A percentile compares a stretch with the other conserved stretches of the same genome.
Conservation (phyloP, 2,797 vertebrate genomes). For the Chelon auratus region DNA sequence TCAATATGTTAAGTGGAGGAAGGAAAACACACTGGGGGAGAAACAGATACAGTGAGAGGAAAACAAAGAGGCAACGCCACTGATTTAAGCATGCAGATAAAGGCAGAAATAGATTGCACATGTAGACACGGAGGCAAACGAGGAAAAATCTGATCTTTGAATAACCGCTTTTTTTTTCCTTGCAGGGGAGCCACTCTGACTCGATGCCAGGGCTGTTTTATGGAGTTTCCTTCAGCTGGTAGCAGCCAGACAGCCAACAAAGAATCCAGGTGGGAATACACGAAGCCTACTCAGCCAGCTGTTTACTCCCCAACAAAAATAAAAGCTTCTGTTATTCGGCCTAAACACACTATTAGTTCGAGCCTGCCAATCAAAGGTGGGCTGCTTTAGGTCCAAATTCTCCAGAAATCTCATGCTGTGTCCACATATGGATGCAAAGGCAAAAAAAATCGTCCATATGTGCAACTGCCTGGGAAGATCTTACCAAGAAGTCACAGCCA, state of each 20-base stretch:
- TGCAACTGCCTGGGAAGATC: too few relatives aligned
- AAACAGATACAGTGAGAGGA: slow-evolving; percentile 10
- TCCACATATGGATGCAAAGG: too few relatives aligned
- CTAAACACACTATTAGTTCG: slow-evolving; percentile 18
- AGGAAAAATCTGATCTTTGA: slow-evolving; percentile 2
- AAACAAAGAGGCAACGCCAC: slow-evolving; percentile 29
- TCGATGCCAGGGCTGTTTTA: slow-evolving; percentile 34
- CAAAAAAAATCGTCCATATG: too few relatives aligned
- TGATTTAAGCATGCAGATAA: slow-evolving; percentile 31
- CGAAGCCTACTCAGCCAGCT: slow-evolving; percentile 46
- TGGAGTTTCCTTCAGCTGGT: slow-evolving; percentile 55
- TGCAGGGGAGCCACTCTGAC: slow-evolving; percentile 24
- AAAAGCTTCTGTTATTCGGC: slow-evolving; percentile 33
- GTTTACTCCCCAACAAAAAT: slow-evolving; percentile 45
- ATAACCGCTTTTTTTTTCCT: slow-evolving; percentile 9
- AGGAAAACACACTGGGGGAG: slow-evolving; percentile 54
- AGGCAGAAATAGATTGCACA: slow-evolving; percentile 22
- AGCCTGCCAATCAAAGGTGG: slow-evolving; percentile 22
- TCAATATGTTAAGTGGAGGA: slow-evolving; percentile 70
- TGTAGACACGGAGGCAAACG: slow-evolving; percentile 8
- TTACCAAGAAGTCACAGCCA: too few relatives aligned
- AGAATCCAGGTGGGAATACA: slow-evolving; percentile 61
- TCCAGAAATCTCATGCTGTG: too few relatives aligned
- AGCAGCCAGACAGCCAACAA: slow-evolving; percentile 43
- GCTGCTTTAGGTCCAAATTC: too few relatives aligned